These are phyloP conservation scores for Lucilia cuprina DNA, from an alignment of 1,140 invertebrate species.

Conservation along the genomic window DNA sequence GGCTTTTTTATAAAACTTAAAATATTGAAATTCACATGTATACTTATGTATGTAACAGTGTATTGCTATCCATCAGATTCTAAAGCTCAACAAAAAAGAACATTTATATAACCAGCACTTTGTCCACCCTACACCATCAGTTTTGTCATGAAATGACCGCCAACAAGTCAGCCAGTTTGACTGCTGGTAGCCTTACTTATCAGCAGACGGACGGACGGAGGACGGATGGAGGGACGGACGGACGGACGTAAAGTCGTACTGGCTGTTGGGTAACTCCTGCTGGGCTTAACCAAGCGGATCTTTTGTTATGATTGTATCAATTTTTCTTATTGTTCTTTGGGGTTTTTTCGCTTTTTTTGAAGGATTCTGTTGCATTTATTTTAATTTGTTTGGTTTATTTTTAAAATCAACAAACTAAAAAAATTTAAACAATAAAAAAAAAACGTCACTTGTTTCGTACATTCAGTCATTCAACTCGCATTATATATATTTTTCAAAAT, in stretches of 20 bases:
- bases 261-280: background rate
- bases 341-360: background rate
- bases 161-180: background rate
- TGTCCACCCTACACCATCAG: constrained; percentile 25
- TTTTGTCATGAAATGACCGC: background rate
- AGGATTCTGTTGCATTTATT: constrained; percentile 31
- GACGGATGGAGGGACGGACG: too few relatives aligned
- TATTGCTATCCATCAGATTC: constrained; percentile 1
- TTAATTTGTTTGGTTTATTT: constrained; percentile 24
- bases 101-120: background rate
- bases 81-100: background rate
- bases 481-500: background rate
- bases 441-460: constrained; percentile 13
- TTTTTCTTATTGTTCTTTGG: background rate
- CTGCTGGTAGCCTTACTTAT: background rate
- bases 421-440: background rate
- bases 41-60: too few relatives aligned
- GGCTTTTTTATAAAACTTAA: background rate
- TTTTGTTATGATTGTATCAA: constrained; percentile 29
- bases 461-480: constrained; percentile 25
- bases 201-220: too few relatives aligned
- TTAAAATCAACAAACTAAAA: constrained; percentile 1
- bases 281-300: background rate
- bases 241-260: background rate
- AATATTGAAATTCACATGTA: background rate